Conservation (phyloP, 2,113 vertebrate genomes). For the Nothoprocta pentlandii region DNA sequence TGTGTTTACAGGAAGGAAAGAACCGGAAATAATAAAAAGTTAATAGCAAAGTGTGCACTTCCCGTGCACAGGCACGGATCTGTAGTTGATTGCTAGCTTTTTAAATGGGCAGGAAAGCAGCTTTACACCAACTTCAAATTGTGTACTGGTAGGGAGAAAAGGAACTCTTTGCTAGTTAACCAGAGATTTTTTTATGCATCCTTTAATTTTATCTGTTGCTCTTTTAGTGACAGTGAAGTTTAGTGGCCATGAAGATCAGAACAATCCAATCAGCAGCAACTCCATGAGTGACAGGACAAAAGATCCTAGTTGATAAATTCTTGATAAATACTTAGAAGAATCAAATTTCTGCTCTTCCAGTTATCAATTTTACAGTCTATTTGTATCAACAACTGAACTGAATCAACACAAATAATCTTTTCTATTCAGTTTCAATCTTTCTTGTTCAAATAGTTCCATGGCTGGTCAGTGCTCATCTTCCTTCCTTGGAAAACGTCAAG, state of each 20-base stretch:
- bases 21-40: neutral
- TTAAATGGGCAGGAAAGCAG: neutral
- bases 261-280: neutral
- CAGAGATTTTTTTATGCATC: neutral
- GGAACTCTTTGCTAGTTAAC: neutral
- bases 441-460: neutral
- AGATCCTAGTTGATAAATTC: neutral
- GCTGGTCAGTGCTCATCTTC: neutral
- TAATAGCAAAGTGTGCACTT: neutral
- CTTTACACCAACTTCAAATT: neutral
- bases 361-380: neutral
- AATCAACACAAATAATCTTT: neutral
- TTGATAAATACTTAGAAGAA: neutral
- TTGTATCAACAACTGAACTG: neutral
- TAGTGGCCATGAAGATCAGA: too few relatives aligned
- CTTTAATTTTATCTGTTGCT: neutral
- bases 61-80: neutral
- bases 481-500: neutral
- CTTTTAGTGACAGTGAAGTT: neutral
- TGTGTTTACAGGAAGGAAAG: neutral
- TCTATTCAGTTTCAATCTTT: neutral
- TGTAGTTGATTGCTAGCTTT: accelerated
- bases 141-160: neutral
- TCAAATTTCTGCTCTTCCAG: neutral
- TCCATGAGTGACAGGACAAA: neutral